phyloP scores from a whole-genome alignment of 1,140 invertebrate species.

The Pseudobourletiella spinata region DNA sequence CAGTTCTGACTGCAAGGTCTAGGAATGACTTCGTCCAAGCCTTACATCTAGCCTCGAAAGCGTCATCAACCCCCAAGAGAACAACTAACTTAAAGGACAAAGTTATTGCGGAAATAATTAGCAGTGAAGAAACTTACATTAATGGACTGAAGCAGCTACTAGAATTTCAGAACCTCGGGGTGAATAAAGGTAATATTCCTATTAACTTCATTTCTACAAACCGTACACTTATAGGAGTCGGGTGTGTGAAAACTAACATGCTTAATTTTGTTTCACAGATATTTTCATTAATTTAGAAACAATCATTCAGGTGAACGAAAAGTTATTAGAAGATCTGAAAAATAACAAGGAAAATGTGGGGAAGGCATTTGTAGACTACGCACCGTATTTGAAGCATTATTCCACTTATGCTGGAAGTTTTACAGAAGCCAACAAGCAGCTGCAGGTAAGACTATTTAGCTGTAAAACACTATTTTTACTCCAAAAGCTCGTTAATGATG shows the following conservation, averaged over 20 bases:
- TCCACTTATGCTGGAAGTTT: slow-evolving; percentile 32
- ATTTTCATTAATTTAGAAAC: slow-evolving; percentile 17
- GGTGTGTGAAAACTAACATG: neutral
- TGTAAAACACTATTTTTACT: too few relatives aligned
- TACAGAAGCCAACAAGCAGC: slow-evolving; percentile 23
- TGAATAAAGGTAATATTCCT: neutral
- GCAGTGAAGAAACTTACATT: slow-evolving; percentile 15
- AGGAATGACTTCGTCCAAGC: slow-evolving; percentile 1
- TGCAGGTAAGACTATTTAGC: slow-evolving; percentile 21
- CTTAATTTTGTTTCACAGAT: neutral
- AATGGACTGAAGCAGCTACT: neutral
- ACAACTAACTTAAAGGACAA: neutral
- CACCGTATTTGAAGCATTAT: slow-evolving; percentile 33
- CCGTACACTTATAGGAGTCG: too few relatives aligned
- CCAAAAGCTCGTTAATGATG: too few relatives aligned
- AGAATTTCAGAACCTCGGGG: neutral
- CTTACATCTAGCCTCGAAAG: neutral
- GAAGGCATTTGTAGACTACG: slow-evolving; percentile 28
- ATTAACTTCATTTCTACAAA: too few relatives aligned
- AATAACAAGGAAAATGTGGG: slow-evolving; percentile 12
- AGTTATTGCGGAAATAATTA: slow-evolving; percentile 4
- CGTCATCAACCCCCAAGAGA: neutral
- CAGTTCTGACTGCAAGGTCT: neutral
- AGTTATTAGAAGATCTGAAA: slow-evolving; percentile 16
- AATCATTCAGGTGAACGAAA: slow-evolving; percentile 15